Conservation (phyloP, 2,113 vertebrate species). For the Erythrocercus mccallii region DNA sequence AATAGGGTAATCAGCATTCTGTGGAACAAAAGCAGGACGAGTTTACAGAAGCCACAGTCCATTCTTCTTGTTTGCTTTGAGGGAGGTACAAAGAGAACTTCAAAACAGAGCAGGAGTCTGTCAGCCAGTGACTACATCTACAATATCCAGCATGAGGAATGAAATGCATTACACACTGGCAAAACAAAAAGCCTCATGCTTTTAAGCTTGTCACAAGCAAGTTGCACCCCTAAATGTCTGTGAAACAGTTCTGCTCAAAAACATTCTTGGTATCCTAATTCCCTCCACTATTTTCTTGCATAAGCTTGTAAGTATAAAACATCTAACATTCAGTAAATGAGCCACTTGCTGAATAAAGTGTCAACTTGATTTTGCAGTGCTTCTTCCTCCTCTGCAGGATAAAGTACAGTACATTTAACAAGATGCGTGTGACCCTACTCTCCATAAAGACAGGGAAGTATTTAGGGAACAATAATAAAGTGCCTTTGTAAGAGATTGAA, state of each 20-base stretch:
- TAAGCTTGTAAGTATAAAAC: neutral
- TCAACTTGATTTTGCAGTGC: neutral
- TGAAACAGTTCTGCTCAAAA: neutral
- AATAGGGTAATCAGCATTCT: neutral
- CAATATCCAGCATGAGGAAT: neutral
- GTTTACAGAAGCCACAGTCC: neutral
- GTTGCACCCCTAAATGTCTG: neutral
- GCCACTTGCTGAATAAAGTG: neutral
- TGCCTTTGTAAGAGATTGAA: neutral
- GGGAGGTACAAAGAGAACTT: neutral
- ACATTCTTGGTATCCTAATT: neutral
- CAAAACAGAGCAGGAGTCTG: neutral
- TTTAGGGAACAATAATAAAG: neutral
- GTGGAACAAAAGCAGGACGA: neutral
- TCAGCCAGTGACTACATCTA: neutral
- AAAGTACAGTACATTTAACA: neutral
- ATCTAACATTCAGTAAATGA: neutral
- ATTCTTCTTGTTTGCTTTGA: neutral
- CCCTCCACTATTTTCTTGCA: neutral
- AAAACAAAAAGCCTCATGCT: neutral
- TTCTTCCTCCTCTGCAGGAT: neutral
- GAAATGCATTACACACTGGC: neutral
- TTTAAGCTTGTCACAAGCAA: neutral
- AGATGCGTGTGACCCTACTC: neutral
- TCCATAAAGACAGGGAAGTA: neutral